Evolutionary conservation across 2,797 vertebrate species (phyloP).

Genomic region (Dipus sagitta): DNA sequence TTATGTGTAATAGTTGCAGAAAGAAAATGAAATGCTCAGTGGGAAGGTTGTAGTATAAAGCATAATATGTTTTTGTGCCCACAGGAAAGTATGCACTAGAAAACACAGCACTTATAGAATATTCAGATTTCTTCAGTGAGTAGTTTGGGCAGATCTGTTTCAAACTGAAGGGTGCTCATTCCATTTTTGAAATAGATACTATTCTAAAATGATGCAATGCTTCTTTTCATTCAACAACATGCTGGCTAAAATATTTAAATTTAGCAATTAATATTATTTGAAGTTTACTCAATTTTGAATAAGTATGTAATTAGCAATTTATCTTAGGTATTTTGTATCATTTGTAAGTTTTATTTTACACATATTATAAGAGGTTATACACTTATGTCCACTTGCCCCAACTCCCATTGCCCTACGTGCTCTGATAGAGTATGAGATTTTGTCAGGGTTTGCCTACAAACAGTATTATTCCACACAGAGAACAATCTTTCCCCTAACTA

Average conservation of each 20-base stretch:
- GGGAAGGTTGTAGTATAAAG: not conserved
- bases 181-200: not conserved
- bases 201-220: not conserved
- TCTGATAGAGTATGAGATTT: not conserved
- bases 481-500: not conserved
- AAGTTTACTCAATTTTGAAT: not conserved
- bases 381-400: too few species aligned
- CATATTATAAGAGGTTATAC: too few species aligned
- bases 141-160: not conserved
- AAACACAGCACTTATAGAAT: not conserved
- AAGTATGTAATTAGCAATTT: not conserved
- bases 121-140: not conserved
- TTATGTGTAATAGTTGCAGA: not conserved
- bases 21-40: not conserved
- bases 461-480: slow-evolving; percentile 45
- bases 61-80: not conserved
- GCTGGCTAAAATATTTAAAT: not conserved
- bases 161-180: not conserved
- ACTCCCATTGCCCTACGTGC: too few species aligned
- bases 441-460: not conserved
- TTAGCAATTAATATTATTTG: not conserved
- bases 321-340: not conserved
- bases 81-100: not conserved
- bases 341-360: too few species aligned
- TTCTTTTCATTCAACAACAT: not conserved